phyloP scores from a whole-genome alignment of 2,888 invertebrate species.

The Aromia moschata region DNA sequence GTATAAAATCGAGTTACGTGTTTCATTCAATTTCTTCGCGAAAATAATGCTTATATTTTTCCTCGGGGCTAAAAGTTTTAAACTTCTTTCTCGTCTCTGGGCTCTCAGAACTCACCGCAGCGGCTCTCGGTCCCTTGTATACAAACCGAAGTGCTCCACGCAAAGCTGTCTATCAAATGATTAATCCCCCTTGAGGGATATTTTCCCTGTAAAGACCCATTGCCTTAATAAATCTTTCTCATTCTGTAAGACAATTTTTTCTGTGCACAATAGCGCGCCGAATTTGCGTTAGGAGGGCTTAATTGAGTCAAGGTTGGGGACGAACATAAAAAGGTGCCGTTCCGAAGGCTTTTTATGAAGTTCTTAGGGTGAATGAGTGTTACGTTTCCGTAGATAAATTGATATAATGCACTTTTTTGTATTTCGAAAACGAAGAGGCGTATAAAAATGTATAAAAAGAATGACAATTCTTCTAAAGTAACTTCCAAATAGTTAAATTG shows the following conservation, averaged over 20 bases:
- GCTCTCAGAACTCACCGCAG: background rate
- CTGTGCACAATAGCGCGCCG: background rate
- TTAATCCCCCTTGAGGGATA: conserved; percentile 1
- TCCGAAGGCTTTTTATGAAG: background rate
- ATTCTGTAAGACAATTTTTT: background rate
- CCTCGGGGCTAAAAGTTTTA: background rate
- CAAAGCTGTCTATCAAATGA: background rate
- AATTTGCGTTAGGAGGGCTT: background rate
- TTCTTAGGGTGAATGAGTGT: no score
- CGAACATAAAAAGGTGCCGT: background rate
- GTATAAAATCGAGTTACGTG: no score
- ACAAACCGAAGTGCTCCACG: background rate
- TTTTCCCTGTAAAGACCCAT: background rate
- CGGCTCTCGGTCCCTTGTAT: background rate
- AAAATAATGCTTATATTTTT: background rate
- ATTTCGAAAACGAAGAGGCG: no score
- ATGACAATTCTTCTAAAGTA: no score
- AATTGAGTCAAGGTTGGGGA: background rate
- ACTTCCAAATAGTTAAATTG: no score
- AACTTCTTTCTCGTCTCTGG: background rate
- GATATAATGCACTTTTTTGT: no score
- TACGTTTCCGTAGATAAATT: no score
- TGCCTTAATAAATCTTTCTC: background rate
- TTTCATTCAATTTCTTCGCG: no score
- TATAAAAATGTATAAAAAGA: no score